Conservation (phyloP, 2,113 vertebrate species). For the Bujurquina vittata region DNA sequence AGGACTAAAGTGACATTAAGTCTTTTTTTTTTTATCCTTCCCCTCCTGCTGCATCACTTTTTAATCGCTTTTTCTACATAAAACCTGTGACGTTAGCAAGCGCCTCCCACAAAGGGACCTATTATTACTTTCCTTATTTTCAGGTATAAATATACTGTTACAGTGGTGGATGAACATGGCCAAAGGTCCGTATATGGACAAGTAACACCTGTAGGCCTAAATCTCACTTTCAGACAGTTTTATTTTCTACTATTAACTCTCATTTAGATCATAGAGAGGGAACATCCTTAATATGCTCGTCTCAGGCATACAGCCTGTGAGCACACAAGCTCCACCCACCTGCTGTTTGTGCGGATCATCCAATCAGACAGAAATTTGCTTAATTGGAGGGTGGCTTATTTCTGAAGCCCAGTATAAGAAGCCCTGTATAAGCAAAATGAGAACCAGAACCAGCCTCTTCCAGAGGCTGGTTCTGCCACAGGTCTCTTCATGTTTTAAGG, state of each 20-base stretch:
- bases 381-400: neutral
- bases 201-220: too few relatives aligned
- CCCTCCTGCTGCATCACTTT: slow-evolving; percentile 22
- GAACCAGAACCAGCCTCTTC: too few relatives aligned
- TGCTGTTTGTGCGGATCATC: neutral
- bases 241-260: neutral
- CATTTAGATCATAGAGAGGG: neutral
- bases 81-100: neutral
- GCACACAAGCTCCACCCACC: neutral
- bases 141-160: neutral
- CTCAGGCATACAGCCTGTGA: neutral
- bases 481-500: too few relatives aligned
- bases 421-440: neutral
- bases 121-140: neutral
- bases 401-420: neutral
- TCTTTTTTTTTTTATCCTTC: slow-evolving; percentile 39
- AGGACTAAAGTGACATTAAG: slow-evolving; percentile 44
- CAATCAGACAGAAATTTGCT: neutral
- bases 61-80: neutral
- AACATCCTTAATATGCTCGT: neutral
- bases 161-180: neutral
- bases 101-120: slow-evolving; percentile 9
- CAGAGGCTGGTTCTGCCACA: too few relatives aligned
- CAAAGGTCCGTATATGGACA: neutral
- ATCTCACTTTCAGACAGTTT: neutral